phyloP scores from a whole-genome alignment of 92 coral and sea anemone genomes.

The Bergia sp. region DNA sequence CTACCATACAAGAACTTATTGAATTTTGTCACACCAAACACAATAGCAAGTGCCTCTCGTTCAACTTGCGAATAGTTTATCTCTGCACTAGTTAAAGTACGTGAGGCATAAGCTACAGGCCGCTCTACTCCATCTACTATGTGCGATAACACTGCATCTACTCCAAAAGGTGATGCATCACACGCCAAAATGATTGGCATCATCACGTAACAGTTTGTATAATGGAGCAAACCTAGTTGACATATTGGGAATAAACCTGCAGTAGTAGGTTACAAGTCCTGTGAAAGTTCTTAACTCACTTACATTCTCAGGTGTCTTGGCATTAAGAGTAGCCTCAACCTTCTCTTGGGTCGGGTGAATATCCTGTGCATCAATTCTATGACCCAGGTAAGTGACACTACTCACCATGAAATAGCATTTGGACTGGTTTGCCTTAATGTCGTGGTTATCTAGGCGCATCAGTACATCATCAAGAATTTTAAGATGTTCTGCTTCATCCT shows the following conservation, averaged over 20 bases:
- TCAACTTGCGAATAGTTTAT: constrained; percentile 40
- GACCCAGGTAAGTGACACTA: no score
- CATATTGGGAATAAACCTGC: not conserved
- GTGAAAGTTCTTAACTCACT: not conserved
- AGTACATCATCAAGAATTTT: no score
- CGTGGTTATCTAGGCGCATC: not conserved
- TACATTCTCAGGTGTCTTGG: not conserved
- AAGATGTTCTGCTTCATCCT: not conserved
- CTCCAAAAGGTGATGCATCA: constrained; percentile 35
- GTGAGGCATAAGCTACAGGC: constrained; percentile 32
- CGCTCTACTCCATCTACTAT: constrained; percentile 46
- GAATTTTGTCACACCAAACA: constrained; percentile 60
- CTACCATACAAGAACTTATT: constrained; percentile 63
- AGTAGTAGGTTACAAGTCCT: not conserved
- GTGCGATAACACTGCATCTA: constrained; percentile 9
- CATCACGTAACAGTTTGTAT: not conserved
- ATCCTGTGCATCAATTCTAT: not conserved
- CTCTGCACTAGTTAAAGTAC: constrained; percentile 37
- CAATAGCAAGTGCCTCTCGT: constrained; percentile 58
- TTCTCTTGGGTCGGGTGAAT: constrained; percentile 14
- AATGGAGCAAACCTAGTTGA: constrained; percentile 4
- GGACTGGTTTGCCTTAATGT: not conserved
- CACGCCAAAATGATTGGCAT: constrained; percentile 44
- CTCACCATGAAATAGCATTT: constrained; percentile 21
- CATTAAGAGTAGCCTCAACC: not conserved